These are phyloP conservation scores for Isoperla grammatica DNA, from an alignment of 2,888 invertebrate species.

Conservation along the genomic window DNA sequence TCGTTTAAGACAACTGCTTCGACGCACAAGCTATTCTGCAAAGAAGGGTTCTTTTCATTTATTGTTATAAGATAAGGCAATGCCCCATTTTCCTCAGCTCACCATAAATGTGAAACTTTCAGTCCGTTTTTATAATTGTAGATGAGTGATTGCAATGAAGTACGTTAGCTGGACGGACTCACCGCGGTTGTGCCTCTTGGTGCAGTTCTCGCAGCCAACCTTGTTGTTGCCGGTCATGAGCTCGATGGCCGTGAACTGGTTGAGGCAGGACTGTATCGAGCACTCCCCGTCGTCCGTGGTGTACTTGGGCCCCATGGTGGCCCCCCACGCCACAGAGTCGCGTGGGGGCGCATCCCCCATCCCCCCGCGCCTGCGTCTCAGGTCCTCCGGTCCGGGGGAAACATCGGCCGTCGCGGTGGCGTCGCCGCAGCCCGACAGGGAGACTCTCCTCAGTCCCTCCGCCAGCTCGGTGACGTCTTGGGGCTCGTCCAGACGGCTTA, in stretches of 20 bases:
- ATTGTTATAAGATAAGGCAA: too few relatives aligned
- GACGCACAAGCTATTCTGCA: too few relatives aligned
- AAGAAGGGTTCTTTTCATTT: too few relatives aligned
- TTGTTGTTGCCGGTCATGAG: conserved; percentile 87
- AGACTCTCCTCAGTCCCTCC: neutral
- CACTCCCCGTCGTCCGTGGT: conserved; percentile 71
- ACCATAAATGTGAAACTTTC: too few relatives aligned
- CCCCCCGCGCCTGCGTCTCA: neutral
- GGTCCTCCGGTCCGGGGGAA: neutral
- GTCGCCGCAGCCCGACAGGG: neutral
- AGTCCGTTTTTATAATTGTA: too few relatives aligned
- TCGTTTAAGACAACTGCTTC: too few relatives aligned
- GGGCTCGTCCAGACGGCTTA: too few relatives aligned
- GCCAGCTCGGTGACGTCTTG: too few relatives aligned
- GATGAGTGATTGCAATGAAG: too few relatives aligned
- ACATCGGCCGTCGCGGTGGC: neutral
- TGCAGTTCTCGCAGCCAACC: conserved; percentile 89
- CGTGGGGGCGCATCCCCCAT: neutral
- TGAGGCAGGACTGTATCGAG: conserved; percentile 82
- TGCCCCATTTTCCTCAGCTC: too few relatives aligned
- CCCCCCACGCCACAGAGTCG: conserved; percentile 40
- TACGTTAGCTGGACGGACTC: too few relatives aligned
- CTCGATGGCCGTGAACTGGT: conserved; percentile 88
- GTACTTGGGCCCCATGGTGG: conserved; percentile 60
- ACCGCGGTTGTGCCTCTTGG: conserved; percentile 50